Percentiles rank a stretch among this genome's conserved stretches.
Conservation (phyloP, 2,797 vertebrate species). For the Mormyrus hasselquistii region DNA sequence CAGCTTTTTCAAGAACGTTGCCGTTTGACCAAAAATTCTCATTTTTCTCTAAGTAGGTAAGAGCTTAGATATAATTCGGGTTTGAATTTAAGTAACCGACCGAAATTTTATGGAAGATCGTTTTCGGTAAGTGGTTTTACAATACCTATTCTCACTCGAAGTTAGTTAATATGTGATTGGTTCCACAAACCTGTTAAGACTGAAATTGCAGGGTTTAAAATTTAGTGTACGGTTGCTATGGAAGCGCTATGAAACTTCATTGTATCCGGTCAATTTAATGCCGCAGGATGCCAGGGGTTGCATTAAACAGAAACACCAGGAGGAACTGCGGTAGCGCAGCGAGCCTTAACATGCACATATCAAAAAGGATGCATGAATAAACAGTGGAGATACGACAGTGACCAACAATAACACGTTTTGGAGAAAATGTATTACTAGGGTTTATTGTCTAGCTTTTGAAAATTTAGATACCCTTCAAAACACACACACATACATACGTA, state of each 20-base stretch:
- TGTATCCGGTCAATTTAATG: constrained; percentile 14
- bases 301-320: not conserved
- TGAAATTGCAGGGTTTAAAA: not conserved
- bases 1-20: not conserved
- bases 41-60: not conserved
- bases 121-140: constrained; percentile 45
- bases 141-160: not conserved
- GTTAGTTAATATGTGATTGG: not conserved
- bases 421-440: not conserved
- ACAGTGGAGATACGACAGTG: not conserved
- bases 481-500: not conserved
- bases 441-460: not conserved
- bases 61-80: constrained; percentile 23
- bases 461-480: not conserved
- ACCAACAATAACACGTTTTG: not conserved
- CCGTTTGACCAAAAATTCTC: not conserved
- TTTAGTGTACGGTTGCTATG: constrained; percentile 20
- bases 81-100: constrained; percentile 33
- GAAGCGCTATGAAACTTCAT: constrained; percentile 27
- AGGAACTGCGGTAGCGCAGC: not conserved
- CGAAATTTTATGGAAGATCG: constrained; percentile 37
- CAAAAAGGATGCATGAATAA: not conserved
- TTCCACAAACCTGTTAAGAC: not conserved
- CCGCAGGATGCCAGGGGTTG: constrained; percentile 15
- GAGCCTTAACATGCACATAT: not conserved